Conservation (phyloP, 1,140 invertebrate species). For the Bacillus rossius region DNA sequence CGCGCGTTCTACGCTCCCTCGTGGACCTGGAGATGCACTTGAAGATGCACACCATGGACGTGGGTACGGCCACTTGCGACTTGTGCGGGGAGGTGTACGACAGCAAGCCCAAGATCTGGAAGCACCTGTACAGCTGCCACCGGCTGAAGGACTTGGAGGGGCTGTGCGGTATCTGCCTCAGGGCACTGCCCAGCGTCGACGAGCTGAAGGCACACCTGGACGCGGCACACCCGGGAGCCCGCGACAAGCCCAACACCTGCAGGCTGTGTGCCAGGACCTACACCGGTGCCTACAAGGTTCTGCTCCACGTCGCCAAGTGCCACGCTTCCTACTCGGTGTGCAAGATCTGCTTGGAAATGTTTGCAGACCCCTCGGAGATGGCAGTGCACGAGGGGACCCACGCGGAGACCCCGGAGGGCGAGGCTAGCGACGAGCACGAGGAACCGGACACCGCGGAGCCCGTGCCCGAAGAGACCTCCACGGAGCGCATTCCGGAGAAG, state of each 20-base stretch:
- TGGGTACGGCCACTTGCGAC: conserved; percentile 43
- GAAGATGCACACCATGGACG: conserved; percentile 41
- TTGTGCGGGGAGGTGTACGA: conserved; percentile 55
- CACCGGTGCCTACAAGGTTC: conserved; percentile 53
- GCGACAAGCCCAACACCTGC: conserved; percentile 50
- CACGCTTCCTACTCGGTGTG: conserved; percentile 54
- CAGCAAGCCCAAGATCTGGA: conserved; percentile 53
- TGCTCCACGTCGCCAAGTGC: conserved; percentile 55
- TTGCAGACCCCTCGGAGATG: conserved; percentile 46
- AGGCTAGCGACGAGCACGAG: conserved; percentile 13
- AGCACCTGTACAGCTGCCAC: conserved; percentile 48
- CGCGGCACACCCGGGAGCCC: conserved; percentile 43
- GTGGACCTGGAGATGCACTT: conserved; percentile 49
- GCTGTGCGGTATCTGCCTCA: conserved; percentile 53
- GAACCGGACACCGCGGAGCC: background rate
- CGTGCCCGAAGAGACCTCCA: background rate
- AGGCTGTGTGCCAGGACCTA: conserved; percentile 56
- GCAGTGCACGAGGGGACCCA: conserved; percentile 38
- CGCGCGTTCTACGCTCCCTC: conserved; percentile 49
- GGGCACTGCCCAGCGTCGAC: conserved; percentile 49
- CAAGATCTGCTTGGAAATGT: conserved; percentile 52
- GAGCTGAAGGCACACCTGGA: conserved; percentile 52
- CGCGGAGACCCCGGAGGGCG: conserved; percentile 6
- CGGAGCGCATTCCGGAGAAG: background rate
- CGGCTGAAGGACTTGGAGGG: conserved; percentile 30